phyloP scores from a whole-genome alignment of 2,113 vertebrate genomes.

The Eretmochelys imbricata region DNA sequence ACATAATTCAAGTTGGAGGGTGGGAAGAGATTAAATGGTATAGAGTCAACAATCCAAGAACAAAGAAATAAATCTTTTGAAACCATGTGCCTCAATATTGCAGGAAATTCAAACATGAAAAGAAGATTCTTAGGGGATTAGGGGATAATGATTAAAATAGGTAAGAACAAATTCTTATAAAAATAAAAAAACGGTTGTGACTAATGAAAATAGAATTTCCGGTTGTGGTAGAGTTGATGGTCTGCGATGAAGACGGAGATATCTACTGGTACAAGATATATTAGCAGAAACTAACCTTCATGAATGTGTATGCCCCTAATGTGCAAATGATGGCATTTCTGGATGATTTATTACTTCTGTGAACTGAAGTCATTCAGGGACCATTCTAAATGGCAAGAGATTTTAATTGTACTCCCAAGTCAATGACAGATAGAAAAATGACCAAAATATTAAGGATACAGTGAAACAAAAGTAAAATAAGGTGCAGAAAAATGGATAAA shows the following conservation, averaged over 20 bases:
- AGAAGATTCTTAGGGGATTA: rapidly evolving
- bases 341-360: neutral
- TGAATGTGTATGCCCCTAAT: neutral
- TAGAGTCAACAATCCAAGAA: neutral
- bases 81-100: neutral
- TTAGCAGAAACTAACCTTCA: neutral
- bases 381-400: neutral
- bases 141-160: neutral
- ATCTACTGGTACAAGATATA: rapidly evolving
- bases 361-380: neutral
- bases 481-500: neutral
- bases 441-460: neutral
- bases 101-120: neutral
- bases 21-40: too few relatives aligned
- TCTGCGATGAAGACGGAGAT: neutral
- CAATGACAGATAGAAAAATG: neutral
- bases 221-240: neutral
- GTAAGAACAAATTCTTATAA: neutral
- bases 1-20: neutral
- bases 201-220: neutral
- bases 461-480: neutral
- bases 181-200: neutral
- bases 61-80: neutral
- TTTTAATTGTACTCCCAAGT: neutral
- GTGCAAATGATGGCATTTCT: neutral